Evolutionary conservation across 2,113 vertebrate species (phyloP), one percentile per base, ranked within the genome.

Genomic region (Pseudolaguvia tuberculata): DNA sequence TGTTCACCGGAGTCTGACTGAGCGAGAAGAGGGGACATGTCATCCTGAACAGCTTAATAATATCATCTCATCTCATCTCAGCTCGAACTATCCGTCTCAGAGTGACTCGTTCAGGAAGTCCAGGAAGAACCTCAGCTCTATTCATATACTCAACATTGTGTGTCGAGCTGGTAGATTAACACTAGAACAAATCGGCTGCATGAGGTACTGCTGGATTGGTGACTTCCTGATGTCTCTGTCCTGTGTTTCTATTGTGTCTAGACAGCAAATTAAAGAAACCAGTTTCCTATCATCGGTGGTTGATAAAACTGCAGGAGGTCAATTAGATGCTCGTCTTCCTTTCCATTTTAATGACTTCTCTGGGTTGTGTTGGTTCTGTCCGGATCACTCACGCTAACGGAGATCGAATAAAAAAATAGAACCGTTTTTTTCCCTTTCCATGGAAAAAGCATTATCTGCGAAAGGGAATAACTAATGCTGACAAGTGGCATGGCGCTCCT

Each of bases 1-100:
- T 87, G 90, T 91, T 92, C 89, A 90, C 86, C 91, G 85, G 72
- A 85, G 87, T 91, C 88, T 87, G 89, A 90, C 89, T 88, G 86
- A 77, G 80, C 84, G 84, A 85, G 83, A 86, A 91, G 86, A 86
- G 87, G 84, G 86, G 82, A 68, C 83, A 75, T 83, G 87, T 90
- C 85, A 84, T 75, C 66, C 81, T 87, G 84, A 29, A 47, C 70
- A 72, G 70, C 57, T 72, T 42, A 72, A 72, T 47, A 39, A 45
- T 39, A 42, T 42, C 39, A 42, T 35, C 69, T 71, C 69, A 58
- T 71, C 69, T 71, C 18, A 9, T 42, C 39, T 42, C 39, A 42
- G 5, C 39, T 42, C 39, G 39, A 8, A 29, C 68, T 6, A 70
- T 88, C 88, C 85, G 73, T 79, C 83, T 79, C 66, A 82, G 84